phyloP scores from a whole-genome alignment of 2,888 invertebrate species.

The Germaria angustata region DNA sequence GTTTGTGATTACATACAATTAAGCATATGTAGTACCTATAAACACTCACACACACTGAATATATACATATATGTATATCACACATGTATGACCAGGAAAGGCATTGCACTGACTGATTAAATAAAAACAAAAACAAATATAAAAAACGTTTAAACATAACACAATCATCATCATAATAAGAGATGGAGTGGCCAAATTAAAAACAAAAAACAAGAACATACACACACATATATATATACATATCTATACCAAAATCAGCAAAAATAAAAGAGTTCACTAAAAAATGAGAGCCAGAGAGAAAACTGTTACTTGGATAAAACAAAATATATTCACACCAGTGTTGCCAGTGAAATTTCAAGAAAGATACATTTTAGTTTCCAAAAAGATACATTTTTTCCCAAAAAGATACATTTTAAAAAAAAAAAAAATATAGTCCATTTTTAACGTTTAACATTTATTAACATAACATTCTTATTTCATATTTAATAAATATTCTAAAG shows the following conservation, averaged over 20 bases:
- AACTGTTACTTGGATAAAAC: background rate
- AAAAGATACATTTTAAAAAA: too few relatives aligned
- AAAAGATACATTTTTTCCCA: too few relatives aligned
- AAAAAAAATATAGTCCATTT: too few relatives aligned
- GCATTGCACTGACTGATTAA: slow-evolving; percentile 61
- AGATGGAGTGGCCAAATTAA: background rate
- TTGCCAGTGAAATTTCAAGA: too few relatives aligned
- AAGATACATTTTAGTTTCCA: too few relatives aligned
- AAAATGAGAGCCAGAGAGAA: background rate
- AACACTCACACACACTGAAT: background rate
- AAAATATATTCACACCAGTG: too few relatives aligned
- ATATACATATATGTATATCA: background rate
- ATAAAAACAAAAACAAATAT: slow-evolving; percentile 16
- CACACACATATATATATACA: too few relatives aligned
- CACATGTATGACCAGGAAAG: slow-evolving; percentile 52
- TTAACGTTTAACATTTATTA: too few relatives aligned
- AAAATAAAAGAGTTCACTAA: background rate
- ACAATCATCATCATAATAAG: background rate
- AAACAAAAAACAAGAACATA: background rate
- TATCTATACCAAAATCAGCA: background rate
- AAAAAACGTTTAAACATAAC: background rate
- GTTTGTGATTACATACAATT: slow-evolving; percentile 32
- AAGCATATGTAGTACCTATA: background rate
- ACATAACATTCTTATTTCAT: too few relatives aligned
- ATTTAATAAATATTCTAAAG: too few relatives aligned